Base-by-base conservation (phyloP, 1,140 invertebrate genomes). In the Rhagoletis pomonella region DNA sequence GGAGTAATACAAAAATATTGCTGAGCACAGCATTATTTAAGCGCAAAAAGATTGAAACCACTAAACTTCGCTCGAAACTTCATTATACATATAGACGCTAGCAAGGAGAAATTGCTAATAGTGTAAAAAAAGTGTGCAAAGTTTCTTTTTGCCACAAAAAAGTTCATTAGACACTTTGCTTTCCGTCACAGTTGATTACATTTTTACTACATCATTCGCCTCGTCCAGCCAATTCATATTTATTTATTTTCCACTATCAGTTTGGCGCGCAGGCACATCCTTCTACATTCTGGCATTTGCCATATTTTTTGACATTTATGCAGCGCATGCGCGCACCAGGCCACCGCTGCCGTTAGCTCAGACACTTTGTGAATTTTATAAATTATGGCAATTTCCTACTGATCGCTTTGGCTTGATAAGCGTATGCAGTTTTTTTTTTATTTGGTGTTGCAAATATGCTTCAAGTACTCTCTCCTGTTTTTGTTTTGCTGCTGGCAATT, bases 381-480 rank as follows among this genome's bases (percentile, higher is more conserved):
- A 81, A 81, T 50, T 81, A 81, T 81, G 73, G 73, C 73, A 81
- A 81, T 81, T 81, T 81, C 73, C 73, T 81, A 55, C 73, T 81
- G 73, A 81, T 81, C 73, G 19, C 19, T 55, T 81, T 12, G 14
- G 73, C 47, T 29, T 55, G 73, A 81, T 81, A 81, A 81, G 47
- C 73, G 73, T 81, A 42, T 58, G 47, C 73, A 81, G 19, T 81
- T 81, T 55, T 81, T 50, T 19, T 19, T 59, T 59, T 14, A n/a
- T 5, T 62, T 62, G 10, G 17, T 67, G 9, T 29, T 55, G n/a
- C 60, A 62, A 62, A 62, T 17, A 62, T n/a, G 9, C 17, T 14
- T 12, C 60, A 14, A 7, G 7, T 17, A 14, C 60, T 14, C 47
- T 55, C 42, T 81, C n/a, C 29, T 55, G n/a, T 81, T 55, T 50